Conservation (phyloP, 2,888 invertebrate species). For the Diabrotica balteata region DNA sequence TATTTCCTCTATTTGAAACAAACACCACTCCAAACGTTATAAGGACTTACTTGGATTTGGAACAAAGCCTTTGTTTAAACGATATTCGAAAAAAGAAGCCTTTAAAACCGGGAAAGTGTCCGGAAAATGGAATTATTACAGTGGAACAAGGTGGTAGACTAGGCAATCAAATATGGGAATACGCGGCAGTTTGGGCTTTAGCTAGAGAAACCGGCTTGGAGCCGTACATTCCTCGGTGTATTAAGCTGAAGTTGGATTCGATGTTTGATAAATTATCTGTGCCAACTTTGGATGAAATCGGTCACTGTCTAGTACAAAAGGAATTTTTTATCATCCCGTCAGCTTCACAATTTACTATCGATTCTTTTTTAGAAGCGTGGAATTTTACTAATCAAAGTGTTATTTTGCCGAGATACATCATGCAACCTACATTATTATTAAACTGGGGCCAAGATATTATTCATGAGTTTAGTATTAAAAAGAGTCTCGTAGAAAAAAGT, state of each 20-base stretch:
- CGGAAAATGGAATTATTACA: slow-evolving; percentile 61
- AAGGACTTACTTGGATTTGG: slow-evolving; percentile 63
- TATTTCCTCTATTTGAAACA: slow-evolving; percentile 65
- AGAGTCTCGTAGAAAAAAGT: slow-evolving; percentile 60
- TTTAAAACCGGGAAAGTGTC: slow-evolving; percentile 56
- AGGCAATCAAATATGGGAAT: slow-evolving; percentile 64
- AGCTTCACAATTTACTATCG: not conserved
- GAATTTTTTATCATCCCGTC: slow-evolving; percentile 58
- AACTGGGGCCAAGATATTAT: slow-evolving; percentile 66
- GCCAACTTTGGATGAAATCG: slow-evolving; percentile 65
- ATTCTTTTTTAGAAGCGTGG: slow-evolving; percentile 62
- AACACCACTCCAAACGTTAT: slow-evolving; percentile 57
- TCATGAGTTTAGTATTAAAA: slow-evolving; percentile 65
- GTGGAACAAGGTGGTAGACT: slow-evolving; percentile 56
- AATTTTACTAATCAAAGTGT: slow-evolving; percentile 66
- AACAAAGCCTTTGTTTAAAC: slow-evolving; percentile 64
- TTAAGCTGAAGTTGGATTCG: slow-evolving; percentile 63
- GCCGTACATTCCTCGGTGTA: slow-evolving; percentile 62
- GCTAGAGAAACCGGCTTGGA: slow-evolving; percentile 61
- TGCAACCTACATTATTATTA: slow-evolving; percentile 64
- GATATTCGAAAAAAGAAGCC: slow-evolving; percentile 59
- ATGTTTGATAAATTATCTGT: slow-evolving; percentile 65
- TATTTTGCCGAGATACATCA: slow-evolving; percentile 63
- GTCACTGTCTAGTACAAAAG: slow-evolving; percentile 63
- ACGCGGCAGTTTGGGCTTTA: slow-evolving; percentile 63